These are phyloP conservation scores for Myripristis jacobus DNA, from an alignment of 2,797 vertebrate species.

Conservation along the genomic window DNA sequence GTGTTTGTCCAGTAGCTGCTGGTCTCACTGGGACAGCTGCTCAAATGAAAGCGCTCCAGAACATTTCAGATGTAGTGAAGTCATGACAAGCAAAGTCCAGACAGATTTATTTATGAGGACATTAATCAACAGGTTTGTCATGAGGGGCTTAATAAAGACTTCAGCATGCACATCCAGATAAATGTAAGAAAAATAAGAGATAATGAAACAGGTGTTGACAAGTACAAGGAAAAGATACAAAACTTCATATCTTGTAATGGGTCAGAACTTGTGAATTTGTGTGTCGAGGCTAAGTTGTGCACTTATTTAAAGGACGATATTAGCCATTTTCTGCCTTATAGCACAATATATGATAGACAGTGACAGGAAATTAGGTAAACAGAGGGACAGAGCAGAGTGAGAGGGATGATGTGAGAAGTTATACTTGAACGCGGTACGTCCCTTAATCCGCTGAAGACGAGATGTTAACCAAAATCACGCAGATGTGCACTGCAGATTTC, in stretches of 20 bases:
- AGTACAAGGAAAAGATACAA: no score
- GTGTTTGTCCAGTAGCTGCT: constrained; percentile 26
- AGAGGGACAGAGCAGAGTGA: background rate
- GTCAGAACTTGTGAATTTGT: background rate
- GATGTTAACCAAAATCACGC: constrained; percentile 39
- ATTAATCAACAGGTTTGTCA: background rate
- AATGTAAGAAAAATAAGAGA: no score
- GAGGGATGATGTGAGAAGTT: background rate
- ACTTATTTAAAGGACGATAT: no score
- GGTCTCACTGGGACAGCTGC: constrained; percentile 38
- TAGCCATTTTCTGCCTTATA: background rate
- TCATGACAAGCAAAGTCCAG: background rate
- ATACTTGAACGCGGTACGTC: background rate
- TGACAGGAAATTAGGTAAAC: background rate
- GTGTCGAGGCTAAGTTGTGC: background rate
- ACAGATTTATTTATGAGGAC: background rate
- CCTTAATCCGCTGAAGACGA: constrained; percentile 2
- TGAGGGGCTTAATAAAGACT: no score
- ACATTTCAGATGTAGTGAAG: background rate
- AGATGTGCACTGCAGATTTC: constrained; percentile 55
- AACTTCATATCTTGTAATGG: no score
- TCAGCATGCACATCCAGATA: no score
- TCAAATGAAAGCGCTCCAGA: constrained; percentile 32
- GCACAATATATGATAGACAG: background rate
- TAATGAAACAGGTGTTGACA: no score